Conservation (phyloP, 2,113 vertebrate genomes). For the Nycticryphes semicollaris region DNA sequence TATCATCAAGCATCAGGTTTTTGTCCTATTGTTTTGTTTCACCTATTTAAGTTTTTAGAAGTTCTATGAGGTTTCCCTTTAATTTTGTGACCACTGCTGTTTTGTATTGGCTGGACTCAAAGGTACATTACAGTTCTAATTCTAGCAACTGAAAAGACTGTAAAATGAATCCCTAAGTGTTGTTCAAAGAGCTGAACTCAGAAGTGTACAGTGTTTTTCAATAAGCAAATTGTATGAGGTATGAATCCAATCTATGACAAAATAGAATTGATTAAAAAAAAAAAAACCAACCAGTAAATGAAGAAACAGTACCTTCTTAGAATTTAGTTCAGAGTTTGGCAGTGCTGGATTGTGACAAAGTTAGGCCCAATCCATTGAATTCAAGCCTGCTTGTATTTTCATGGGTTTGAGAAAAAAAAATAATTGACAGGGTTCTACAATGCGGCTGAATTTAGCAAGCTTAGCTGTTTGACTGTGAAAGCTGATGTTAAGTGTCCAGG, state of each 20-base stretch:
- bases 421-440: neutral
- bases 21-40: too few species aligned
- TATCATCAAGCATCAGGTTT: too few species aligned
- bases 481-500: neutral
- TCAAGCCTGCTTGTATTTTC: neutral
- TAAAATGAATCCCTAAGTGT: neutral
- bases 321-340: neutral
- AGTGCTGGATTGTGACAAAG: neutral
- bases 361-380: neutral
- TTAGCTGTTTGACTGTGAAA: neutral
- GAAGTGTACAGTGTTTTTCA: neutral
- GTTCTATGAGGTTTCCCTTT: too few species aligned
- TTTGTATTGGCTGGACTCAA: too few species aligned
- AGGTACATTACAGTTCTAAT: neutral
- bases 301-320: neutral
- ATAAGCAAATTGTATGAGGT: neutral
- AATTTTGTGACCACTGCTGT: too few species aligned
- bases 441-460: neutral
- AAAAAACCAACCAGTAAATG: accelerated
- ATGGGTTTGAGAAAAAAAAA: neutral
- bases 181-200: neutral
- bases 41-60: too few species aligned
- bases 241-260: neutral
- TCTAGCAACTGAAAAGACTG: neutral
- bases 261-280: neutral